Evolutionary conservation across 2,797 vertebrate genomes (phyloP).

Genomic region (Pipistrellus kuhlii): DNA sequence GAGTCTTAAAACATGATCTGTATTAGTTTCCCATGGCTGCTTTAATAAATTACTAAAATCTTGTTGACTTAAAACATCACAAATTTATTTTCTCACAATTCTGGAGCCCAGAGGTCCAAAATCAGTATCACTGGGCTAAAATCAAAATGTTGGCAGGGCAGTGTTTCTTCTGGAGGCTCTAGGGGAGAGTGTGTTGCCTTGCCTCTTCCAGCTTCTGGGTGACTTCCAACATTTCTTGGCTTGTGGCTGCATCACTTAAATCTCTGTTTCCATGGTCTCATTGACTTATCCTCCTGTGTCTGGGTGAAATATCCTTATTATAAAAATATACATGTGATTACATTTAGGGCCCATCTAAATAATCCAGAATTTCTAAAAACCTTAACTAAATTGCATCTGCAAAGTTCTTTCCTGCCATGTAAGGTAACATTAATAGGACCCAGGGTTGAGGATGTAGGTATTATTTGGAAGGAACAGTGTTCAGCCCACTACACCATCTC

Average conservation of each 20-base stretch:
- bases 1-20: neutral
- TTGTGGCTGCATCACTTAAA: neutral
- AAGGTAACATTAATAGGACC: neutral
- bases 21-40: slow-evolving; percentile 29
- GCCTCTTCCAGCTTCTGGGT: neutral
- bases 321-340: neutral
- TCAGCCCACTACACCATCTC: neutral
- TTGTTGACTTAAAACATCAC: neutral
- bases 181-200: neutral
- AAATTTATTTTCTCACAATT: slow-evolving; percentile 36
- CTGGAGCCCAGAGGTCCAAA: neutral
- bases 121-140: neutral
- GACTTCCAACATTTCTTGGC: slow-evolving; percentile 31
- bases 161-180: neutral
- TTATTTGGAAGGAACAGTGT: neutral
- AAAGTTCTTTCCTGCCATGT: neutral
- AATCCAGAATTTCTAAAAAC: neutral
- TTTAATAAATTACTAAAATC: neutral
- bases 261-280: neutral
- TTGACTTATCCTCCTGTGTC: neutral
- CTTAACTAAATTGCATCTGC: neutral
- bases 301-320: neutral
- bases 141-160: neutral
- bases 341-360: neutral
- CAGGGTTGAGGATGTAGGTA: neutral